A percentile compares a stretch with the other conserved stretches of the same genome.
These are phyloP conservation scores for Drosophila multiciliata DNA, from an alignment of 2,888 invertebrate genomes.

Conservation along the genomic window DNA sequence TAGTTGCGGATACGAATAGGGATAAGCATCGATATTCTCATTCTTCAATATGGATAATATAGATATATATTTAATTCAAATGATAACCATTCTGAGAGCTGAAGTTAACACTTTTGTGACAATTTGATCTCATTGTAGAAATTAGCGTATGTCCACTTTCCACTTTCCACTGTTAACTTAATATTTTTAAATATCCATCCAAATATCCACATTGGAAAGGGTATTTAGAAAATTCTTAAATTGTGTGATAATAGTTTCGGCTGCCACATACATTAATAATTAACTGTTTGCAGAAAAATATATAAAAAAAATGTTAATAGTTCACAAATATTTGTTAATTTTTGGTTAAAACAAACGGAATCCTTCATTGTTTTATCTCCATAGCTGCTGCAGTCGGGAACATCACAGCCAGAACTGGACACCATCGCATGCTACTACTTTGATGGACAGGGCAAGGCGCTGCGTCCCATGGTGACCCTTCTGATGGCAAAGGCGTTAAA, in stretches of 20 bases:
- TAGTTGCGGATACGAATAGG: not conserved
- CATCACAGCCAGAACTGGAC: conserved; percentile 93
- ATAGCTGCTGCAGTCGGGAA: conserved; percentile 89
- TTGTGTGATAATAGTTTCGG: not conserved
- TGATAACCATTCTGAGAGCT: not conserved
- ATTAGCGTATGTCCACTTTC: no score
- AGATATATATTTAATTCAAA: not conserved
- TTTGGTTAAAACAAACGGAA: conserved; percentile 4
- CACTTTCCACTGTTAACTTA: not conserved
- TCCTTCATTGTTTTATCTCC: not conserved
- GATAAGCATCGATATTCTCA: not conserved
- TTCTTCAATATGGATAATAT: not conserved
- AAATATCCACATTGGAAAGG: not conserved
- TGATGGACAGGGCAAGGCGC: conserved; percentile 98
- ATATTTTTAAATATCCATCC: not conserved
- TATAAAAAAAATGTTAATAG: not conserved
- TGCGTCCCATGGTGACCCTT: conserved; percentile 97
- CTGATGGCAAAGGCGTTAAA: conserved; percentile 97
- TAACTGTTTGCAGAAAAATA: not conserved
- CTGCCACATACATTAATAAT: not conserved
- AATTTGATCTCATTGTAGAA: not conserved
- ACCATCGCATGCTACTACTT: conserved; percentile 98
- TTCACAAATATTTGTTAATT: conserved; percentile 39
- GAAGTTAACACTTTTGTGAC: not conserved
- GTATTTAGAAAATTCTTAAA: not conserved